Percentiles rank a stretch among this genome's conserved stretches.
Conservation (phyloP, 2,113 vertebrate species). For the Passerina amoena region DNA sequence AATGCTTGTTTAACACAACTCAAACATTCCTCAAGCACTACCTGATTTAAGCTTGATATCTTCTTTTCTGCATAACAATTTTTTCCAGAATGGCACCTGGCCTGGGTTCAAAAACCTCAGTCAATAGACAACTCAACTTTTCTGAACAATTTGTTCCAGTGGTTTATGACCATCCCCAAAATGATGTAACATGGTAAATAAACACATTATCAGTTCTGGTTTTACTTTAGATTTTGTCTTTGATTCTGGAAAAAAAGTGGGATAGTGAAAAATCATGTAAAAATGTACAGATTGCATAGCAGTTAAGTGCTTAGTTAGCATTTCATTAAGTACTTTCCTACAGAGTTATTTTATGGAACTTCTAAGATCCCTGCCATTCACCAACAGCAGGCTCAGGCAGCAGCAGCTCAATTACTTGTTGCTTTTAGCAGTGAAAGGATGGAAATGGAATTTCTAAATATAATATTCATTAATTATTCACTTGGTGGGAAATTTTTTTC, state of each 20-base stretch:
- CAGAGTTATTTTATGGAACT: background rate
- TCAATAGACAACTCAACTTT: background rate
- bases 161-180: background rate
- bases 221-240: background rate
- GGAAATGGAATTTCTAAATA: background rate
- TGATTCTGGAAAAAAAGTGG: background rate
- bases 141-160: background rate
- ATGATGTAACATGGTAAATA: background rate
- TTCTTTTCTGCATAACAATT: background rate
- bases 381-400: background rate
- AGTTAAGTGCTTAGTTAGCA: background rate
- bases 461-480: background rate
- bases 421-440: background rate
- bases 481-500: background rate
- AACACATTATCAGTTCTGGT: background rate
- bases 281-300: background rate
- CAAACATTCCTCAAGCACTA: background rate
- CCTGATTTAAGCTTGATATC: background rate
- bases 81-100: background rate
- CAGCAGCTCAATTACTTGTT: background rate
- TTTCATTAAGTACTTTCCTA: background rate
- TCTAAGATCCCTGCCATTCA: background rate
- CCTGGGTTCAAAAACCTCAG: background rate
- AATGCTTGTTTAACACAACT: background rate
- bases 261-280: background rate